Conservation (phyloP, 2,113 vertebrate genomes). For the Plotosus lineatus region DNA sequence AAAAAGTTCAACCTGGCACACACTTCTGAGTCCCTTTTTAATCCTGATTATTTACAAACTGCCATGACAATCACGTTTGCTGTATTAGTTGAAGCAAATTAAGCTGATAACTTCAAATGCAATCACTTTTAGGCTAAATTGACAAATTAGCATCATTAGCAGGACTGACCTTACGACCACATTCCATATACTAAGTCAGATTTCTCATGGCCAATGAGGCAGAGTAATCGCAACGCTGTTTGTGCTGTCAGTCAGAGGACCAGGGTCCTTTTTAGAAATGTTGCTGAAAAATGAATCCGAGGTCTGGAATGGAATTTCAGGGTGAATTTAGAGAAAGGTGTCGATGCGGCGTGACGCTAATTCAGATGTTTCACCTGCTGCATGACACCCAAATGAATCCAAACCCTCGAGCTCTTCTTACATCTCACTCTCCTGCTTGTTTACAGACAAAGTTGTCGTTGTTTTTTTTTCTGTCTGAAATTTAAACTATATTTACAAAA, state of each 20-base stretch:
- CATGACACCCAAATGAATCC: constrained; percentile 2
- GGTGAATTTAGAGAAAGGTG: constrained; percentile 29
- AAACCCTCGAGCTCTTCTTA: not conserved
- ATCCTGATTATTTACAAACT: not conserved
- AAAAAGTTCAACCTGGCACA: not conserved
- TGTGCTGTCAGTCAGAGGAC: constrained; percentile 25
- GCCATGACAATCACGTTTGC: not conserved
- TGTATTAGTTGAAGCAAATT: not conserved
- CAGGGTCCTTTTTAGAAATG: constrained; percentile 33
- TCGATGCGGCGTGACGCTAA: not conserved
- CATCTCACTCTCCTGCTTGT: constrained; percentile 60
- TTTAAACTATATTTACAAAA: constrained; percentile 65
- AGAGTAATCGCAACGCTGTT: constrained; percentile 53
- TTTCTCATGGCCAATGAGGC: constrained; percentile 28
- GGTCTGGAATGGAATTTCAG: constrained; percentile 56
- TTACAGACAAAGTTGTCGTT: constrained; percentile 62
- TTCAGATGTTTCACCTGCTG: not conserved
- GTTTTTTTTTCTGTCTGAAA: constrained; percentile 35
- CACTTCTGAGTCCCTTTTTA: not conserved
- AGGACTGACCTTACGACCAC: not conserved
- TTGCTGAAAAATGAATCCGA: constrained; percentile 57
- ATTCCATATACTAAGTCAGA: not conserved
- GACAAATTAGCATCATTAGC: not conserved
- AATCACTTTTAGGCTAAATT: not conserved
- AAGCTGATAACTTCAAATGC: not conserved